phyloP scores from a whole-genome alignment of 2,888 invertebrate species.

The Linhomoeus sp. region DNA sequence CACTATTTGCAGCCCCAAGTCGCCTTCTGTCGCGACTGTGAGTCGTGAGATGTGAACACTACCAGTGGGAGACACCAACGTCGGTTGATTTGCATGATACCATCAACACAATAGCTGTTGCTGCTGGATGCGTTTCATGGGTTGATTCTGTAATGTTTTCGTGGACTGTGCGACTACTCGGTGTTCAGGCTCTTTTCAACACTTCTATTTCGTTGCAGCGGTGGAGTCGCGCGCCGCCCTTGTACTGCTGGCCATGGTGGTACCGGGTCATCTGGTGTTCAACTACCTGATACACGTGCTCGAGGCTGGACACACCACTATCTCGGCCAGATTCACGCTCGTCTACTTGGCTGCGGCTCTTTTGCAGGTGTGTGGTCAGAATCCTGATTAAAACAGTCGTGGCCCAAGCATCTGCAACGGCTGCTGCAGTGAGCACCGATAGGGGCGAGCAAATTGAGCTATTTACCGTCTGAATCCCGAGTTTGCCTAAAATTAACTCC shows the following conservation, averaged over 20 bases:
- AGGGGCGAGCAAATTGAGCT: no score
- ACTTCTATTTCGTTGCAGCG: background rate
- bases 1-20: slow-evolving; percentile 13
- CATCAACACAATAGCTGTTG: no score
- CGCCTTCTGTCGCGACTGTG: slow-evolving; percentile 16
- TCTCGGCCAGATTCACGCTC: slow-evolving; percentile 56
- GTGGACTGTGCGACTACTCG: no score
- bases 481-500: no score
- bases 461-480: no score
- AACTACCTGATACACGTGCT: slow-evolving; percentile 64
- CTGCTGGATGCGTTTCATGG: no score
- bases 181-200: background rate
- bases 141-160: no score
- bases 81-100: no score
- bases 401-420: background rate
- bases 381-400: no score
- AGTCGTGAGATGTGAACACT: no score
- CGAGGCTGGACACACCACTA: slow-evolving; percentile 60
- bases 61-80: no score
- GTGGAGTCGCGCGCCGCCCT: slow-evolving; percentile 58
- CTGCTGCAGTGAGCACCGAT: no score
- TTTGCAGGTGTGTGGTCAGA: slow-evolving; percentile 34
- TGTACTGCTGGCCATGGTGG: slow-evolving; percentile 60
- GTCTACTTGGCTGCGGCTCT: slow-evolving; percentile 55
- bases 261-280: slow-evolving; percentile 74